A percentile compares a stretch with the other conserved stretches of the same genome.
Conservation (phyloP, 2,113 vertebrate genomes). For the Alectura lathami region DNA sequence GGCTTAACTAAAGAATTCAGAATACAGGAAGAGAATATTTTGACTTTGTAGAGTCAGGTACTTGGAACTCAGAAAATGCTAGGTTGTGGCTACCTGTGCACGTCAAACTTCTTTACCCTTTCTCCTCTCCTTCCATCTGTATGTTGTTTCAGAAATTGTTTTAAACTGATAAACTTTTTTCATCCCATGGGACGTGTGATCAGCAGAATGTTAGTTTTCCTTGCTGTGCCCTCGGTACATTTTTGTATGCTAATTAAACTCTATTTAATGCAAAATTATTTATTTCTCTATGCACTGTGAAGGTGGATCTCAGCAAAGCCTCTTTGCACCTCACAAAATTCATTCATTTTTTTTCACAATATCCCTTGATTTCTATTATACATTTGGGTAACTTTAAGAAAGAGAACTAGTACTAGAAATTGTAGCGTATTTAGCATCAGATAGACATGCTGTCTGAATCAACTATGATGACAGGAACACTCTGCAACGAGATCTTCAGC, state of each 20-base stretch:
- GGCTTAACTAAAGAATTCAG: neutral
- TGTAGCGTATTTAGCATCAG: neutral
- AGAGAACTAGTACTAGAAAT: neutral
- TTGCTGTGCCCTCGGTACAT: neutral
- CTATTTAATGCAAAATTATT: neutral
- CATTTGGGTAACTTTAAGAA: neutral
- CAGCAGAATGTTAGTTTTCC: neutral
- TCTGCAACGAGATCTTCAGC: neutral
- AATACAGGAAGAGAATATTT: neutral
- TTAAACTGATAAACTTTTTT: neutral
- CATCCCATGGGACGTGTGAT: fast-evolving
- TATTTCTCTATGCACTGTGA: neutral
- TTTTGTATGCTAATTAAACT: neutral
- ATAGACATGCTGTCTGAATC: neutral
- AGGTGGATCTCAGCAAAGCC: neutral
- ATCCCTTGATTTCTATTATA: neutral
- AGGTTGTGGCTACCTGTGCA: neutral
- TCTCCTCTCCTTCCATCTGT: neutral
- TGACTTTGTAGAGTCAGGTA: neutral
- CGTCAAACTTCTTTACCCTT: neutral
- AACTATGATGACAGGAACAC: neutral
- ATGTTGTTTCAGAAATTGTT: neutral
- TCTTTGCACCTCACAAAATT: neutral
- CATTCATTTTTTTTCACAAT: neutral
- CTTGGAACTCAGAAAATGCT: fast-evolving